These are phyloP conservation scores for Ctenochaetus hawaiiensis DNA, from an alignment of 2,797 vertebrate species.

Conservation along the genomic window DNA sequence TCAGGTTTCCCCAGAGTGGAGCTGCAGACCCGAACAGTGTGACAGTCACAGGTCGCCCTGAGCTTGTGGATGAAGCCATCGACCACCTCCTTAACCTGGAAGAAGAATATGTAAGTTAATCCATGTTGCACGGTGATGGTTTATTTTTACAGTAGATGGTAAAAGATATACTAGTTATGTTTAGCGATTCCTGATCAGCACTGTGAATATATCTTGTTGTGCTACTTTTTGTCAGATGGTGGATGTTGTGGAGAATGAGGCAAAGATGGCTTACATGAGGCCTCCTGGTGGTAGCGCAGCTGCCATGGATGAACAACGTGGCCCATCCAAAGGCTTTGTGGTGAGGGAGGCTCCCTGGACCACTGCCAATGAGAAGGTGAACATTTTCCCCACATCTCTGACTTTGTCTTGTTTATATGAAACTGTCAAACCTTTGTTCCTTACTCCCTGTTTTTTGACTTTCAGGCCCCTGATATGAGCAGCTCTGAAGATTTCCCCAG, in stretches of 20 bases:
- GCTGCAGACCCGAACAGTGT: constrained; percentile 95
- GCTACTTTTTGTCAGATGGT: constrained; percentile 84
- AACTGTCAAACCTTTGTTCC: not conserved
- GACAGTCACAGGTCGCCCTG: constrained; percentile 95
- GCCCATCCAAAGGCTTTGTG: constrained; percentile 96
- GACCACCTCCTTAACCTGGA: constrained; percentile 98
- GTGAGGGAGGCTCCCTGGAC: constrained; percentile 98
- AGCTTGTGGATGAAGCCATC: constrained; percentile 97
- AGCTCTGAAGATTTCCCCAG: constrained; percentile 99
- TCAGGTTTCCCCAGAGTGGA: constrained; percentile 96
- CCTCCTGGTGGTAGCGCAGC: constrained; percentile 82
- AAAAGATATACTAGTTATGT: no score
- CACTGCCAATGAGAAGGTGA: constrained; percentile 92
- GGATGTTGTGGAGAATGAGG: constrained; percentile 94
- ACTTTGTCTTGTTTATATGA: not conserved
- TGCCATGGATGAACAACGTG: constrained; percentile 89
- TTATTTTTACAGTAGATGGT: not conserved
- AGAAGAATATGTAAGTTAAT: constrained; percentile 94
- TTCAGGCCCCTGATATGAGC: constrained; percentile 97
- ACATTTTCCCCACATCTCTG: not conserved
- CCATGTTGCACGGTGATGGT: fast-evolving
- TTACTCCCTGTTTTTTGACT: not conserved
- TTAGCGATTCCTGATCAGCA: not conserved
- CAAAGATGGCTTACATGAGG: constrained; percentile 94
- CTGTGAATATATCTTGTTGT: not conserved